These are phyloP conservation scores for Amphipyra berbera DNA, from an alignment of 2,888 invertebrate species.

Conservation along the genomic window DNA sequence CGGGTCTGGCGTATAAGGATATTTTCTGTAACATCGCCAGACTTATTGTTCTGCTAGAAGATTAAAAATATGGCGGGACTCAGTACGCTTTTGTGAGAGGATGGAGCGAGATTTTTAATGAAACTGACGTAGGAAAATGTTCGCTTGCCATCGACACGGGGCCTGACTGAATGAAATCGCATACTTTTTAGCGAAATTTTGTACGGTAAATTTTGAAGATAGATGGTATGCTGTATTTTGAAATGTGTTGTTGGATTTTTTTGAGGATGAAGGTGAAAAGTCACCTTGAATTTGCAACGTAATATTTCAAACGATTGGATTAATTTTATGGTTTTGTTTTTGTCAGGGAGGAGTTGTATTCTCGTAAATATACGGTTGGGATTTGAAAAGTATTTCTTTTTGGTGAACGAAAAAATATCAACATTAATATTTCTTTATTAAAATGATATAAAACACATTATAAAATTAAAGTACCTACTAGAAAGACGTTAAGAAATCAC, in stretches of 20 bases:
- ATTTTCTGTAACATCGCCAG: slow-evolving; percentile 27
- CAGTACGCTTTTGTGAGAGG: slow-evolving; percentile 68
- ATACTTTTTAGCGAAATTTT: slow-evolving; percentile 40
- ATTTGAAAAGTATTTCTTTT: no score
- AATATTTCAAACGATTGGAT: neutral
- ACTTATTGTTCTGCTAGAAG: slow-evolving; percentile 69
- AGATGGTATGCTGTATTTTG: slow-evolving; percentile 15
- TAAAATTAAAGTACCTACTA: neutral
- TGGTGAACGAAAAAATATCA: no score
- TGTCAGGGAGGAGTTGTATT: no score
- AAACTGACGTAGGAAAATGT: slow-evolving; percentile 66
- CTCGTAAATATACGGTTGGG: no score
- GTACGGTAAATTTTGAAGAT: slow-evolving; percentile 23
- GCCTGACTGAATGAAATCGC: slow-evolving; percentile 55
- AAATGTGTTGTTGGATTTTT: neutral
- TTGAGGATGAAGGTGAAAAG: neutral
- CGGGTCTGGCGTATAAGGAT: slow-evolving; percentile 11
- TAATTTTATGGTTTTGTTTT: no score
- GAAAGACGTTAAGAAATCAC: slow-evolving; percentile 14
- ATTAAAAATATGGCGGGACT: slow-evolving; percentile 75
- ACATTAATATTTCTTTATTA: no score
- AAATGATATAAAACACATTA: neutral
- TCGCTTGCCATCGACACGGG: slow-evolving; percentile 62
- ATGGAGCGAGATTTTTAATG: slow-evolving; percentile 70
- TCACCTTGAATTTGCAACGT: neutral